These are phyloP conservation scores for Oryzias sinensis DNA, from an alignment of 2,797 vertebrate species.

Conservation along the genomic window DNA sequence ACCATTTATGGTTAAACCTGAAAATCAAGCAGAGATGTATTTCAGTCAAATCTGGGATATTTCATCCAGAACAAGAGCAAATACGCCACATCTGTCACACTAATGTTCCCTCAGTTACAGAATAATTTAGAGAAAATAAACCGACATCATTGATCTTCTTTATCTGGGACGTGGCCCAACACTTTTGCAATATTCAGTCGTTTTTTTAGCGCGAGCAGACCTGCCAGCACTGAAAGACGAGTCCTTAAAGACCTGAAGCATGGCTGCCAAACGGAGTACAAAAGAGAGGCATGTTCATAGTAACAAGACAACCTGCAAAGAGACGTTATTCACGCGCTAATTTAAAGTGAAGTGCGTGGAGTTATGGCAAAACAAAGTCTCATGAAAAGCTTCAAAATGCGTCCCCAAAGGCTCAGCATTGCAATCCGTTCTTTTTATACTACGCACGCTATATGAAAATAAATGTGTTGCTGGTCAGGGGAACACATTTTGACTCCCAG, in stretches of 20 bases:
- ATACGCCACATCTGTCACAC: slow-evolving; percentile 33
- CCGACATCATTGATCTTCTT: slow-evolving; percentile 53
- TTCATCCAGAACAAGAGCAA: slow-evolving; percentile 18
- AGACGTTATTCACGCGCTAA: slow-evolving; percentile 66
- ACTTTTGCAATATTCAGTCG: slow-evolving; percentile 51
- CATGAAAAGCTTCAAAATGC: slow-evolving; percentile 45
- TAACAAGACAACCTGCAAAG: slow-evolving; percentile 67
- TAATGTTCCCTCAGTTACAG: slow-evolving; percentile 32
- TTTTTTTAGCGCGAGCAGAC: slow-evolving; percentile 36
- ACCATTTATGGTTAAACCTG: slow-evolving; percentile 18
- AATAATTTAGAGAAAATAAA: slow-evolving; percentile 22
- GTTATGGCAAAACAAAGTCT: slow-evolving; percentile 43
- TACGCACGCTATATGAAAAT: neutral
- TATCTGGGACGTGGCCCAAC: slow-evolving; percentile 58
- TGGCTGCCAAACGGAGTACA: slow-evolving; percentile 25
- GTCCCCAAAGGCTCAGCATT: slow-evolving; percentile 8
- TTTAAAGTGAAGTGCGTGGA: slow-evolving; percentile 57
- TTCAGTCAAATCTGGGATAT: slow-evolving; percentile 14
- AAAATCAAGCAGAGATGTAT: slow-evolving; percentile 27
- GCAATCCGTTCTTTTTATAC: slow-evolving; percentile 14
- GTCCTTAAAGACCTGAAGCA: slow-evolving; percentile 40
- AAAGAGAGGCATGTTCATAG: slow-evolving; percentile 48
- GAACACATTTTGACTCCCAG: neutral
- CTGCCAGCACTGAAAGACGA: slow-evolving; percentile 57
- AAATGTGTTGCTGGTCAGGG: too few relatives aligned